Conservation (phyloP, 2,888 invertebrate genomes). For the Drosophila acutilabella region DNA sequence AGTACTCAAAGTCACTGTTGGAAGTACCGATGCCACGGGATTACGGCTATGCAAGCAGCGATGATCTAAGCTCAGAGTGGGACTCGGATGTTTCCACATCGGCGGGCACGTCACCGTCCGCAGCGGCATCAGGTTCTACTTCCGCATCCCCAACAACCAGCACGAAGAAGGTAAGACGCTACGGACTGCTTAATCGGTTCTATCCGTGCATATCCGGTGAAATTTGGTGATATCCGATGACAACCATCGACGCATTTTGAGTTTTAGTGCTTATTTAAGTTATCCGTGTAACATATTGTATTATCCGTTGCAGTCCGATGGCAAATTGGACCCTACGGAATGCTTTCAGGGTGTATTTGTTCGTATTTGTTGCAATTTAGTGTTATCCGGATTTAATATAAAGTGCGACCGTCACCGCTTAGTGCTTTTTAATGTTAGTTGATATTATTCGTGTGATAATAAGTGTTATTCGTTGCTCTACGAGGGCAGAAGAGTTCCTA, state of each 20-base stretch:
- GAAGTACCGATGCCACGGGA: slow-evolving; percentile 92
- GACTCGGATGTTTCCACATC: slow-evolving; percentile 90
- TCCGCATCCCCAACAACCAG: slow-evolving; percentile 34
- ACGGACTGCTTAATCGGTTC: not conserved
- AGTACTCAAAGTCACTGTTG: slow-evolving; percentile 91
- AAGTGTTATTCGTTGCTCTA: too few relatives aligned
- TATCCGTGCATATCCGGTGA: not conserved
- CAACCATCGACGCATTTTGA: not conserved
- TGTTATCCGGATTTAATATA: too few relatives aligned
- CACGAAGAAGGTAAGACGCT: slow-evolving; percentile 62
- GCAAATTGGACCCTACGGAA: too few relatives aligned
- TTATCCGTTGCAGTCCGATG: slow-evolving; percentile 7
- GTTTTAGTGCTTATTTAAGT: not conserved
- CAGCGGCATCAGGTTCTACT: slow-evolving; percentile 26
- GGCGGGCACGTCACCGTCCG: slow-evolving; percentile 40
- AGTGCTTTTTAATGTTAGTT: too few relatives aligned
- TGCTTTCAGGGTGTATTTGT: too few relatives aligned
- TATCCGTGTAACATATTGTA: not conserved
- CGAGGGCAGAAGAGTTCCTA: too few relatives aligned
- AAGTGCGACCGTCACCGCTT: too few relatives aligned
- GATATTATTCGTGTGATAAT: too few relatives aligned
- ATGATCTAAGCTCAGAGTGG: slow-evolving; percentile 96
- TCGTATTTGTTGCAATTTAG: too few relatives aligned
- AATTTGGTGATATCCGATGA: not conserved
- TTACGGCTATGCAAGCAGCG: slow-evolving; percentile 95